Evolutionary conservation across 2,797 vertebrate genomes (phyloP), one percentile per base, ranked within the genome.

Genomic region (Miopithecus talapoin): DNA sequence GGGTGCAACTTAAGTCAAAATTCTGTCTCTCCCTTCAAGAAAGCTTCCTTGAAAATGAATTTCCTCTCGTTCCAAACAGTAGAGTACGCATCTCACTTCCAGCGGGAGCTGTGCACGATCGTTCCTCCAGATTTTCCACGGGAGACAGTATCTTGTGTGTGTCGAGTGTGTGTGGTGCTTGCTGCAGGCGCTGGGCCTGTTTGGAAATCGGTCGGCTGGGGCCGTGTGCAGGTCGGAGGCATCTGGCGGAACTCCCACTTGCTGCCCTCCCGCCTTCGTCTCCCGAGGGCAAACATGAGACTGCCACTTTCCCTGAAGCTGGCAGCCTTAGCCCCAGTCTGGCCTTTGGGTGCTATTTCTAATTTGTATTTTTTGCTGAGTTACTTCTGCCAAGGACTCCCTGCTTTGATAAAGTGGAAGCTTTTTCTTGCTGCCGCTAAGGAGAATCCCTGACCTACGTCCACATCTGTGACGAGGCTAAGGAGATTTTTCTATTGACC

Each of bases 371-470:
- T 97, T 97, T 98, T 96, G 97, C 97, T 87, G 97, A 98, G 97
- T 95, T 94, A 97, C 93, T 96, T 97, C 93, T 96, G 91, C 97
- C 96, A 97, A 98, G 97, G 96, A 98, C 97, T 43, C 96, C 98
- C 98, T 98, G 88, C 98, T 98, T 98, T 96, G 96, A 98, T 98
- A 97, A 98, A 97, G 94, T 92, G 89, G 96, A 98, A 97, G 97
- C 85, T 97, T 97, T 95, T 97, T 95, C 91, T 98, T 96, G 87
- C 96, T 95, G 94, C 88, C 92, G 39, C 1, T 78, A 95, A 97
- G 97, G 95, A 97, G 97, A 98, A 97, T 98, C 97, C 96, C 97
- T 98, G 83, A 94, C 94, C 97, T 97, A 84, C 97, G 98, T 98
- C 96, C 96, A 91, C 53, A 33, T 97, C 84, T 95, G 88, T 91